Evolutionary conservation across 1,140 invertebrate species (phyloP), one percentile per base, ranked within the genome.

Genomic region (Eurosta solidaginis): DNA sequence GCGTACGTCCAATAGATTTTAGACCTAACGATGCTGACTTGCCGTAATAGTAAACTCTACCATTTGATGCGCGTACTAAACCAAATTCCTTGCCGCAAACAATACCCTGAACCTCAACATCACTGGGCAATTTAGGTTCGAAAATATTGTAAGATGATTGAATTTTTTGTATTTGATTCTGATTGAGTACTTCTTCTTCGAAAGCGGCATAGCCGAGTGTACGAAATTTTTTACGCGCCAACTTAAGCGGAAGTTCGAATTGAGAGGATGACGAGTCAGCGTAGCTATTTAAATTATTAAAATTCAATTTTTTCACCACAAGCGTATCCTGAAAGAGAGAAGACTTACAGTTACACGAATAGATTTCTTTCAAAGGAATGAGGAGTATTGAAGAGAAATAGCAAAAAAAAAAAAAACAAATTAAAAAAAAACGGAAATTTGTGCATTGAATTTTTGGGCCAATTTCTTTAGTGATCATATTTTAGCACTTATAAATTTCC

Each of bases 71-170:
- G 86, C 91, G 90, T 2, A 96, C 88, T 54, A 97, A 82, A 44
- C 92, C 92, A 88, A 97, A 97, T 82, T 96, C 96, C 88, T 96
- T 96, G 25, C 94, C 95, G 77, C 93, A 92, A 54, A 90, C 81
- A 79, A 88, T 85, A 29, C 84, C 84, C 77, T 83, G 78, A 1
- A 87, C 83, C 49, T 82, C 81, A 9, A 82, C 80, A 25, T 87
- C 87, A 36, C 78, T 78, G n/a, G 86, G 85, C 10, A 88, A 45
- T 79, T 88, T 87, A 0, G 86, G 85, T 49, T 87, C 87, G n/a
- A 88, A 88, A 14, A 79, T 84, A 47, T 88, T 88, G 76, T 83
- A 86, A 2, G 86, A 83, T 27, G 87, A 84, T 75, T 88, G 87
- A 12, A 88, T 88, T 59, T 85, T 83, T 44, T 86, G 84, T 20